Evolutionary conservation across 2,113 vertebrate genomes (phyloP).

Genomic region (Ciconia maguari): DNA sequence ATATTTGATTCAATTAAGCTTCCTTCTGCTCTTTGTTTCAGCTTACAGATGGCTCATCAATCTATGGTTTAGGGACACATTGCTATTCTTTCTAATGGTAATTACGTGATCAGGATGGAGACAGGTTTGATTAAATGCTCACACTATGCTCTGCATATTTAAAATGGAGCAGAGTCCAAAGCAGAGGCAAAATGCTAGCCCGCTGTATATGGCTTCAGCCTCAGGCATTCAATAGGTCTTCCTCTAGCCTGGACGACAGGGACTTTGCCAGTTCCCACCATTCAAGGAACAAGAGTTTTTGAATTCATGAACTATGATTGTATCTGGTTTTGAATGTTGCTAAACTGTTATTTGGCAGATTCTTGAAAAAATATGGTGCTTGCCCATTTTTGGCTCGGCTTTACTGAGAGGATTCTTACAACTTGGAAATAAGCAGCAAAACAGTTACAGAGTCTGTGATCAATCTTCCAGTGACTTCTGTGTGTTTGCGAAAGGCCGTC

Average conservation of each 20-base stretch:
- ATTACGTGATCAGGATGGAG: conserved; percentile 59
- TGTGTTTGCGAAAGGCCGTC: neutral
- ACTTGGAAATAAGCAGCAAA: neutral
- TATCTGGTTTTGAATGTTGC: neutral
- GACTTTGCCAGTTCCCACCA: neutral
- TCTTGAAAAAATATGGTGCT: neutral
- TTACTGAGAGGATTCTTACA: neutral
- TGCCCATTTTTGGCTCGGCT: neutral
- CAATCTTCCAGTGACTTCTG: neutral
- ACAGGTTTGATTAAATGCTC: conserved; percentile 56
- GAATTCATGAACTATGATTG: neutral
- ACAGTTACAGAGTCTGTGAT: neutral
- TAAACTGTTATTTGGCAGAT: neutral
- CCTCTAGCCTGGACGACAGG: neutral
- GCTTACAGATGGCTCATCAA: conserved; percentile 69
- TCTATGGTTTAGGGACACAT: conserved; percentile 56
- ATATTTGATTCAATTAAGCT: conserved; percentile 68
- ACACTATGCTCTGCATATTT: conserved; percentile 36
- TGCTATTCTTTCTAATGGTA: conserved; percentile 65
- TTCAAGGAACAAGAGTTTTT: neutral
- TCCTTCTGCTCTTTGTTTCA: conserved; percentile 68
- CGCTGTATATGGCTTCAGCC: neutral
- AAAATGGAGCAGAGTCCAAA: conserved; percentile 1
- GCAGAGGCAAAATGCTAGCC: neutral
- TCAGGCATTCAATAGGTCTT: neutral